Evolutionary conservation across 1,140 invertebrate species (phyloP), one percentile per base, ranked within the genome.

Genomic region (Achatina immaculata): DNA sequence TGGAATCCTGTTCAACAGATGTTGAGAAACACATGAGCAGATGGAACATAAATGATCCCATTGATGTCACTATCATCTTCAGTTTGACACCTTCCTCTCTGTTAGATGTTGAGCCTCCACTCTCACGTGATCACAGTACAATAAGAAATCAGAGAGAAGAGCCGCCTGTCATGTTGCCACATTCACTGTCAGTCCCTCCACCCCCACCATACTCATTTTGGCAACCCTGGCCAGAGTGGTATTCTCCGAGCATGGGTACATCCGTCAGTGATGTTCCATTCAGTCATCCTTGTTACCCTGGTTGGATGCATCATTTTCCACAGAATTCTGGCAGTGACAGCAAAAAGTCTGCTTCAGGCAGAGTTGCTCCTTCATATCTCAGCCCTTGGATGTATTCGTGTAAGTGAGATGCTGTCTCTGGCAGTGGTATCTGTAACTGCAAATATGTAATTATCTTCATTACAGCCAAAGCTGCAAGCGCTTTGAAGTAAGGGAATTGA

Each of bases 401-500:
- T 62, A 62, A 62, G 58, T 62, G 58, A 62, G 28, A 34, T 62
- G 31, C 58, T 62, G 11, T 62, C 28, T 55, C 48, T 55, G n/a
- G 21, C 48, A 45, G 7, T 45, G 7, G 43, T 9, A 45, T 9
- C 7, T 45, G 43, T 45, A 45, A n/a, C n/a, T n/a, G n/a, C n/a
- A n/a, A n/a, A n/a, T n/a, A n/a, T n/a, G n/a, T n/a, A n/a, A n/a
- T n/a, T n/a, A n/a, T n/a, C n/a, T n/a, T n/a, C n/a, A n/a, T n/a
- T n/a, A n/a, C n/a, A n/a, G n/a, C n/a, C n/a, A n/a, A n/a, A n/a
- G n/a, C n/a, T n/a, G n/a, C n/a, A n/a, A n/a, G n/a, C n/a, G n/a
- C n/a, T n/a, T n/a, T n/a, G n/a, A n/a, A n/a, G n/a, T n/a, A n/a
- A n/a, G n/a, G n/a, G n/a, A n/a, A n/a, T n/a, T n/a, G n/a, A n/a